Evolutionary conservation across 2,113 vertebrate species (phyloP), one percentile per base, ranked within the genome.

Genomic region (Calidris pygmaea): DNA sequence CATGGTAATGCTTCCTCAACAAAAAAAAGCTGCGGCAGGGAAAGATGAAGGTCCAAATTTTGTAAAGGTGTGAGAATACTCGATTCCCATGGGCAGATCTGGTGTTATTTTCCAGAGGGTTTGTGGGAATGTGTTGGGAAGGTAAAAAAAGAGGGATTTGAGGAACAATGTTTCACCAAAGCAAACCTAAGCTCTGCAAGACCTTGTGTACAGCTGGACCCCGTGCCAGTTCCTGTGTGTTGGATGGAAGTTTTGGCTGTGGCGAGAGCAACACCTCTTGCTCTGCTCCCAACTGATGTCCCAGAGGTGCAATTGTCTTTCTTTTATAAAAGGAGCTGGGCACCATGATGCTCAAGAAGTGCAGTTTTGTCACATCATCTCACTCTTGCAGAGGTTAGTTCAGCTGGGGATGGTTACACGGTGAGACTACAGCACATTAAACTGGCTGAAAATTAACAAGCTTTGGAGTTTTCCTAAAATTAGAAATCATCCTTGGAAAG

Each of bases 211-310:
- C 1, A 1, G 3, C 52, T 20, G 24, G 34, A 47, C 29, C 23
- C 20, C 32, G 37, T 39, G 58, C 47, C 1, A 1, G 12, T 65
- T 81, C 34, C 24, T 75, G 14, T 14, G 3, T 62, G 37, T 14
- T 10, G 2, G 19, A 9, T 66, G 73, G 41, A 62, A 43, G 23
- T 67, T 77, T 62, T 56, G 47, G 47, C 45, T 55, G 12, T 8
- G 14, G 29, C 24, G 10, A 35, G 10, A 5, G 1, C 26, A 48
- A 15, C 34, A 53, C 3, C 12, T 5, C n/a, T 47, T 1, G 1
- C 13, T 27, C 39, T 0, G 1, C 15, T 77, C 53, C 47, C 52
- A 53, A 1, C 15, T 0, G 0, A 4, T 34, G 41, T 66, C 37
- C 24, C 27, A 43, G 1, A 3, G 32, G 39, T 70, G 24, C 15